A percentile compares a stretch with the other conserved stretches of the same genome.
Evolutionary conservation across 2,888 invertebrate genomes (phyloP).

Genomic region (Amphipyra tragopoginis): DNA sequence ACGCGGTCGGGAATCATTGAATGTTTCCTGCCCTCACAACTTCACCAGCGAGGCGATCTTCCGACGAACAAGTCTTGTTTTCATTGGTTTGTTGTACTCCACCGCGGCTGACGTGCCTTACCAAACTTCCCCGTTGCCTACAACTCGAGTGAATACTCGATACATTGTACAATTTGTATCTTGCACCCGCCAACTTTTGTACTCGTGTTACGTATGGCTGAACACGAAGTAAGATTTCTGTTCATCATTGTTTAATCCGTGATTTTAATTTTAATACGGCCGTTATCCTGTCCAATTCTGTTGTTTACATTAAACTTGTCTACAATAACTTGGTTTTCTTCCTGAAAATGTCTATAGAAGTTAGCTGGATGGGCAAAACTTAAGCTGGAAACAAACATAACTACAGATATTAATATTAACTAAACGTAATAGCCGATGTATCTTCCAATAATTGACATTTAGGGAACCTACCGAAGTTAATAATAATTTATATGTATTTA

Average conservation of each 20-base stretch:
- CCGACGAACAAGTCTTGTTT: conserved; percentile 74
- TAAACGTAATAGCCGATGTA: conserved; percentile 25
- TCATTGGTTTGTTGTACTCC: conserved; percentile 77
- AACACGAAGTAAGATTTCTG: conserved; percentile 19
- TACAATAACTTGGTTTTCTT: conserved; percentile 2
- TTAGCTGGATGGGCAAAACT: not conserved
- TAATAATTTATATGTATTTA: not conserved
- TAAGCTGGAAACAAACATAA: conserved; percentile 10
- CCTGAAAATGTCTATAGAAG: not conserved
- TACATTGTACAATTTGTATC: conserved; percentile 65
- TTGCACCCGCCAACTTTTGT: conserved; percentile 40
- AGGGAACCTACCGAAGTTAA: too few species aligned
- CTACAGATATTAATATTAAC: conserved; percentile 22
- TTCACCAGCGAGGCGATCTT: conserved; percentile 65
- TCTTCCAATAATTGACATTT: conserved; percentile 43
- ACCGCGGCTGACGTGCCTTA: conserved; percentile 70
- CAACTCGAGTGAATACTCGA: conserved; percentile 59
- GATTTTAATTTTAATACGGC: conserved; percentile 8
- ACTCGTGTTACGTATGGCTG: conserved; percentile 23
- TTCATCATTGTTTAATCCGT: conserved; percentile 9
- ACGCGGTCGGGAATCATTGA: conserved; percentile 50
- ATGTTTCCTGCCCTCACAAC: conserved; percentile 70
- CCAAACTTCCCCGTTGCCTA: conserved; percentile 69
- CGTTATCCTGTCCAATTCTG: not conserved
- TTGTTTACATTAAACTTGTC: conserved; percentile 4